These are phyloP conservation scores for Platynereis dumerilii DNA, from an alignment of 2,888 invertebrate species.

Conservation along the genomic window DNA sequence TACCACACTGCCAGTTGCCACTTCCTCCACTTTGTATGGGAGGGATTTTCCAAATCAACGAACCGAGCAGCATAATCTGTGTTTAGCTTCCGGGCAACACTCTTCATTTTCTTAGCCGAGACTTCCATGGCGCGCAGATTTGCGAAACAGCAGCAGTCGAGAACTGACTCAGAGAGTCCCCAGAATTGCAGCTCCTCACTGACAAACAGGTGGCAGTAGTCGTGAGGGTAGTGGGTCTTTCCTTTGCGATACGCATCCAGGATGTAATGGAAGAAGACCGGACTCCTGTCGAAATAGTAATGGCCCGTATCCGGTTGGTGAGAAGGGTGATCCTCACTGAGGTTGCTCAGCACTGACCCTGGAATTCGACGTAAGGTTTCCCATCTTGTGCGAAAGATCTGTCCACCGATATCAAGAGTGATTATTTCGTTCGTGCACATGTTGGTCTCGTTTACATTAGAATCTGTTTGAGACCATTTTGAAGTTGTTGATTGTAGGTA, in stretches of 20 bases:
- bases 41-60: too few relatives aligned
- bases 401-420: conserved; percentile 21
- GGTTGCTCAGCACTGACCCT: conserved; percentile 9
- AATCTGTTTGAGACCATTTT: too few relatives aligned
- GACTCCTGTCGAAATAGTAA: conserved; percentile 42
- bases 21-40: background rate
- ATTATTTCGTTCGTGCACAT: conserved; percentile 1
- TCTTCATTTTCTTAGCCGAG: conserved; percentile 13
- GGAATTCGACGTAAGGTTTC: conserved; percentile 10
- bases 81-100: conserved; percentile 4
- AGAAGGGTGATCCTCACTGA: background rate
- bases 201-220: conserved; percentile 38
- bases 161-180: conserved; percentile 36
- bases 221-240: conserved; percentile 41
- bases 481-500: too few relatives aligned
- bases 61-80: background rate
- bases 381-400: conserved; percentile 11
- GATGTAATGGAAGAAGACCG: conserved; percentile 37
- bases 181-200: conserved; percentile 42
- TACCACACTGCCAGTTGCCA: conserved; percentile 34
- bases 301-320: conserved; percentile 6
- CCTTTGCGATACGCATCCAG: conserved; percentile 40
- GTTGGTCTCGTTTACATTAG: too few relatives aligned
- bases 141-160: conserved; percentile 42
- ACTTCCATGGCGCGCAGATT: conserved; percentile 18